Evolutionary conservation across 1,140 invertebrate genomes (phyloP).

Genomic region (Zaprionus kolodkinae): DNA sequence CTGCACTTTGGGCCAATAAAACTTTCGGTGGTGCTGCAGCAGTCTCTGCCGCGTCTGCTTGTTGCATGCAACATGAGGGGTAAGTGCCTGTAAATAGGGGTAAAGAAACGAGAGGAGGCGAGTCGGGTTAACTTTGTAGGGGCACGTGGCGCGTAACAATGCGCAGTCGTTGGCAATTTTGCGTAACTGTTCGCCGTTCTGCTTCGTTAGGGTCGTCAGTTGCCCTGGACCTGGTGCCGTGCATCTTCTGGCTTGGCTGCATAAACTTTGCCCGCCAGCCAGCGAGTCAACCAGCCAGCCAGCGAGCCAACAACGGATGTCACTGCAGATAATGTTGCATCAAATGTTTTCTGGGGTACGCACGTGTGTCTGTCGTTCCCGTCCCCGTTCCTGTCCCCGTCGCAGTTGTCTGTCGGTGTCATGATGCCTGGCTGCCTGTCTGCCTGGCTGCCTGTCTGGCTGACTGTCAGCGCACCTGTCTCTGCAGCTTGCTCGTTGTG

Average conservation of each 20-base stretch:
- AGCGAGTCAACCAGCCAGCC: slow-evolving; percentile 22
- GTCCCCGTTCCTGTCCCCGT: background rate
- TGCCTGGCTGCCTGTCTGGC: too few species aligned
- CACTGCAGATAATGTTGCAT: slow-evolving; percentile 62
- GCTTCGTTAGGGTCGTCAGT: slow-evolving; percentile 65
- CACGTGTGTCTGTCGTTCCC: slow-evolving; percentile 37
- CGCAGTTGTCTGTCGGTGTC: background rate
- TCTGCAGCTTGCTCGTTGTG: slow-evolving; percentile 7
- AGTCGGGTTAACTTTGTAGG: slow-evolving; percentile 53
- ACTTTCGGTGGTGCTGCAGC: slow-evolving; percentile 45
- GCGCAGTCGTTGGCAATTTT: slow-evolving; percentile 73
- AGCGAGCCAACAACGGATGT: slow-evolving; percentile 40
- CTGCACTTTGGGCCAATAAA: slow-evolving; percentile 71
- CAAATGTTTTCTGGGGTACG: slow-evolving; percentile 51
- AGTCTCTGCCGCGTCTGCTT: background rate
- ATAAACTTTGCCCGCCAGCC: slow-evolving; percentile 58
- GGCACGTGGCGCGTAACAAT: slow-evolving; percentile 74
- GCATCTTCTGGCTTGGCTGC: slow-evolving; percentile 18
- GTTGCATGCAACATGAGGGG: background rate
- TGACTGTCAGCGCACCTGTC: slow-evolving; percentile 41
- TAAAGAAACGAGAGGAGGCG: background rate
- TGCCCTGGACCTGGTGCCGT: slow-evolving; percentile 12
- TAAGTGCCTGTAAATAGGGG: too few species aligned
- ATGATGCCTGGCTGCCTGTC: background rate
- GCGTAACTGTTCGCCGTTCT: slow-evolving; percentile 72